A percentile compares a stretch with the other conserved stretches of the same genome.
phyloP scores from a whole-genome alignment of 1,140 invertebrate genomes.

The Papilio dardanus region DNA sequence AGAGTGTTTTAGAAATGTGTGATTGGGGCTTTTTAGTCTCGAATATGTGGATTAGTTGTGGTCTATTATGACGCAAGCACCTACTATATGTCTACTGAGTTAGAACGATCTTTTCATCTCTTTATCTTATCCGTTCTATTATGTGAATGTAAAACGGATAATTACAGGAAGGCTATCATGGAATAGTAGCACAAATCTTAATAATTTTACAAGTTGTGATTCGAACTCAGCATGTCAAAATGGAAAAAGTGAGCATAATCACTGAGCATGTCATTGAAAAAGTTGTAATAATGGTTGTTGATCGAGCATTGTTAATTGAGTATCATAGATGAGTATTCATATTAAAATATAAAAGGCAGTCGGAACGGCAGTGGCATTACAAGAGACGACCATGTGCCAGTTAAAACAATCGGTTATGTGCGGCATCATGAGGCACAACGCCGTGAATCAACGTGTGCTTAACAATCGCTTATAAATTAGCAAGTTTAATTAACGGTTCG shows the following conservation, averaged over 20 bases:
- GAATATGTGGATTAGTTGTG: not conserved
- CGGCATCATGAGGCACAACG: constrained; percentile 5
- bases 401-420: constrained; percentile 23
- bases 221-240: not conserved
- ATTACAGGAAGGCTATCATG: too few species aligned
- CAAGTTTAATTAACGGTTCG: constrained; percentile 36
- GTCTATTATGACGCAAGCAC: not conserved
- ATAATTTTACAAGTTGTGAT: not conserved
- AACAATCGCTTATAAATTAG: constrained; percentile 37
- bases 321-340: not conserved
- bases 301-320: not conserved
- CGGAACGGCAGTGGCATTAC: constrained; percentile 15
- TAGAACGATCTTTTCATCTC: too few species aligned
- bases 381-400: constrained; percentile 33
- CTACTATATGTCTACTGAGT: too few species aligned
- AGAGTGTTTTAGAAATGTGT: not conserved
- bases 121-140: too few species aligned
- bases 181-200: too few species aligned
- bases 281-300: not conserved
- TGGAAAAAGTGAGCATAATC: not conserved
- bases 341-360: constrained; percentile 15
- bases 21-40: not conserved
- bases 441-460: constrained; percentile 19
- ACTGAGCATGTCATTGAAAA: not conserved
- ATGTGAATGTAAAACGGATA: too few species aligned